Evolutionary conservation across 2,113 vertebrate species (phyloP).

Genomic region (Pachycephala philippinensis): DNA sequence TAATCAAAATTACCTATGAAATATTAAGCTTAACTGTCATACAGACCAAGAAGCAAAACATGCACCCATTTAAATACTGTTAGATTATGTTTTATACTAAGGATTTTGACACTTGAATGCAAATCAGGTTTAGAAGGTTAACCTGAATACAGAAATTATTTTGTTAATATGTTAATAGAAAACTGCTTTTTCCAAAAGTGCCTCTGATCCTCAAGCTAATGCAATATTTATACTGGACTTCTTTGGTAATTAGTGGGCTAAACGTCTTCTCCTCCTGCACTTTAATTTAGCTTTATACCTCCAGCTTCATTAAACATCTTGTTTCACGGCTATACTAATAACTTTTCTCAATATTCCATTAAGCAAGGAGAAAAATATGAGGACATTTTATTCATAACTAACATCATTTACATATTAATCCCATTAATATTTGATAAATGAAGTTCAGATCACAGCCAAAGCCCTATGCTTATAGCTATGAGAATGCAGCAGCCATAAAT

Average conservation of each 20-base stretch:
- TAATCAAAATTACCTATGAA: not conserved
- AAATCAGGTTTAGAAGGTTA: slow-evolving; percentile 18
- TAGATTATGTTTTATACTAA: not conserved
- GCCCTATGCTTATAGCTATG: not conserved
- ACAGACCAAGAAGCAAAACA: not conserved
- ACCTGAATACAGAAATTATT: not conserved
- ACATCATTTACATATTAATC: not conserved
- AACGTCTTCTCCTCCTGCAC: not conserved
- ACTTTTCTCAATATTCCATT: slow-evolving; percentile 35
- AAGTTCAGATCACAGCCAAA: not conserved
- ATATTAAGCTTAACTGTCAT: not conserved
- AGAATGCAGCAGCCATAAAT: not conserved
- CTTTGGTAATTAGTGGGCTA: not conserved
- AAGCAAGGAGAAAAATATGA: slow-evolving; percentile 24
- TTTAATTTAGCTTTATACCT: slow-evolving; percentile 36
- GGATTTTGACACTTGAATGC: not conserved
- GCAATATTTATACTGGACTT: slow-evolving; percentile 35
- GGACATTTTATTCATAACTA: not conserved
- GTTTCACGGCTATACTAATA: slow-evolving; percentile 22
- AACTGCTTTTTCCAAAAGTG: not conserved
- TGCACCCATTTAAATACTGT: not conserved
- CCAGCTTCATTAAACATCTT: slow-evolving; percentile 43
- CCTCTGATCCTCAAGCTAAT: slow-evolving; percentile 1
- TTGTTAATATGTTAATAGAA: slow-evolving; percentile 20
- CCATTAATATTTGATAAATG: slow-evolving; percentile 50